These are phyloP conservation scores for Lasioglossum malachurum DNA, from an alignment of 2,888 invertebrate species.

Conservation along the genomic window DNA sequence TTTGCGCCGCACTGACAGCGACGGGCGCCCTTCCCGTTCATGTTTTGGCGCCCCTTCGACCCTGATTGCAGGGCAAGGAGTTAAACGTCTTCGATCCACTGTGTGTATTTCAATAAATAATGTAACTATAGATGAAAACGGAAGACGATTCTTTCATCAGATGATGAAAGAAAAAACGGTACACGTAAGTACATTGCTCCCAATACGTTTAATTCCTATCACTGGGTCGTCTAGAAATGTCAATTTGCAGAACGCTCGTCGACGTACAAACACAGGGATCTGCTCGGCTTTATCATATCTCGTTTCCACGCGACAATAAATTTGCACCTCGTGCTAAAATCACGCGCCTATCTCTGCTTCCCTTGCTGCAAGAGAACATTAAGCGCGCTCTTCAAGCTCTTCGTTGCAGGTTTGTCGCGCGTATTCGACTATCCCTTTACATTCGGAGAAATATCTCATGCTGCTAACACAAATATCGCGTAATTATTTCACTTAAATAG, in stretches of 20 bases:
- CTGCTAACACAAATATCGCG: not conserved
- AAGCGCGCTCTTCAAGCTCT: slow-evolving; percentile 26
- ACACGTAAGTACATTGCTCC: slow-evolving; percentile 38
- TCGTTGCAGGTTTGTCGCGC: not conserved
- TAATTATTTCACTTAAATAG: not conserved
- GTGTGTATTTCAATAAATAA: not conserved
- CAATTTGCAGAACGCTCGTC: slow-evolving; percentile 71
- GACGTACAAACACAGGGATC: slow-evolving; percentile 58
- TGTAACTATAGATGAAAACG: not conserved
- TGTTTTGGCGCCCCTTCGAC: too few species aligned
- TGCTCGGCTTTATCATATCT: slow-evolving; percentile 64
- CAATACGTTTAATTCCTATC: slow-evolving; percentile 64
- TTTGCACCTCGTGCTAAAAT: slow-evolving; percentile 64
- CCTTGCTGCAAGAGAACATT: slow-evolving; percentile 34
- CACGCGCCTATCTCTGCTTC: slow-evolving; percentile 46
- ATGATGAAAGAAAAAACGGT: not conserved
- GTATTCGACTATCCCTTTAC: not conserved
- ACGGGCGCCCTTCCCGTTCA: too few species aligned
- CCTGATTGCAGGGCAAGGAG: too few species aligned
- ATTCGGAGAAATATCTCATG: not conserved
- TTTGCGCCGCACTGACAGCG: too few species aligned
- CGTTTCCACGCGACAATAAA: slow-evolving; percentile 68
- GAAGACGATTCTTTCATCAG: not conserved
- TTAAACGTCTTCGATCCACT: too few species aligned
- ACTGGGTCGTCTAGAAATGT: slow-evolving; percentile 64